Evolutionary conservation across 2,888 invertebrate genomes (phyloP), one percentile per base, ranked within the genome.

Genomic region (Nebria brevicollis): DNA sequence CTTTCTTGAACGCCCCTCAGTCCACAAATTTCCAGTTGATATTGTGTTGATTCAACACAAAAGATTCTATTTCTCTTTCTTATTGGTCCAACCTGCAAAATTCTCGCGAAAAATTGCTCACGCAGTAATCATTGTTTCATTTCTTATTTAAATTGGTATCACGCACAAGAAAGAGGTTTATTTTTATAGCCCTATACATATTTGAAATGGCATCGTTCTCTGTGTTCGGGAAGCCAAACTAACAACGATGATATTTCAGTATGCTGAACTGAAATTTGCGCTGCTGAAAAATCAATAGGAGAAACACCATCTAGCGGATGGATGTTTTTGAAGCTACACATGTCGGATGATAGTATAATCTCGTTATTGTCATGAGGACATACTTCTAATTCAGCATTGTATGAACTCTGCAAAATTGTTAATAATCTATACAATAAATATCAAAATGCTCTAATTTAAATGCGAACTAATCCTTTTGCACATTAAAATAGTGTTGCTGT

Each of bases 1-100:
- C 79, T 42, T 43, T 80, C 25, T 75, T 54, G 43, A 25, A 73
- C 34, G 34, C 8, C n/a, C 80, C 42, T 74, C 68, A 10, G 66
- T 80, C 80, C 68, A 75, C 80, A 80, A 75, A 80, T 80, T 75
- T 75, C 75, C 75, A 74, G 79, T 66, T 54, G 70, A 34, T 65
- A 70, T 80, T 75, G 72, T 72, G 75, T 70, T 34, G 75, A n/a
- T 13, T 80, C 80, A 75, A 75, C 79, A 75, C 65, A 70, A 75
- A 75, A 43, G 66, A 73, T 68, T 75, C 68, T 80, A 15, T 66
- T 66, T 75, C 75, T 75, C 66, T 26, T 74, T 79, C 66, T 66
- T 41, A 42, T 73, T 75, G 42, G 15, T 3, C 5, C 20, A 70
- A 26, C 25, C 34, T 3, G 13, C 70, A 20, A 5, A 70, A 34